A percentile compares a stretch with the other conserved stretches of the same genome.
Conservation (phyloP, 2,888 invertebrate genomes). For the Schizaphis graminum region DNA sequence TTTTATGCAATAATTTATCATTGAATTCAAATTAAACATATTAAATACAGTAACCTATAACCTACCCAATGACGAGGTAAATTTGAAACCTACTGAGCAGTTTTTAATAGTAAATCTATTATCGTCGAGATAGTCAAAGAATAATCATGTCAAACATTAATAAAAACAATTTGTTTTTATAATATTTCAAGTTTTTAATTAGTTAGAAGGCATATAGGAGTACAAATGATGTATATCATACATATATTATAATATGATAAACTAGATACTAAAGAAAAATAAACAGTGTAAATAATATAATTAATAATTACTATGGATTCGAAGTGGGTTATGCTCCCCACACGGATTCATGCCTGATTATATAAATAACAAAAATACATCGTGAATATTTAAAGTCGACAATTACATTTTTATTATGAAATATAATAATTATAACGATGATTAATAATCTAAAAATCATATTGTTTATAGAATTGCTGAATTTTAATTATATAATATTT, state of each 20-base stretch:
- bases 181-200: neutral
- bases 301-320: neutral
- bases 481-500: neutral
- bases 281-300: neutral
- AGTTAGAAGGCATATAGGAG: neutral
- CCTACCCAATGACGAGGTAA: neutral
- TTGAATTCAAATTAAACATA: neutral
- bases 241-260: neutral
- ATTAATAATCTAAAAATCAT: neutral
- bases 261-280: neutral
- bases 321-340: neutral
- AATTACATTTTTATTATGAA: neutral
- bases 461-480: neutral
- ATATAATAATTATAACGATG: neutral
- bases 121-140: neutral
- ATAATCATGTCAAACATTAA: neutral
- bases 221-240: neutral
- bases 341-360: neutral
- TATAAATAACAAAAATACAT: neutral
- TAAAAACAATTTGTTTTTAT: neutral
- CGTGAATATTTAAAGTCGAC: neutral
- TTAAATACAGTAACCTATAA: neutral
- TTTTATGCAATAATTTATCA: neutral
- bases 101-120: neutral
- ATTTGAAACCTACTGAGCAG: neutral